Percentiles rank a stretch among this genome's conserved stretches.
Evolutionary conservation across 2,888 invertebrate species (phyloP).

Genomic region (Tetanocera ferruginea): DNA sequence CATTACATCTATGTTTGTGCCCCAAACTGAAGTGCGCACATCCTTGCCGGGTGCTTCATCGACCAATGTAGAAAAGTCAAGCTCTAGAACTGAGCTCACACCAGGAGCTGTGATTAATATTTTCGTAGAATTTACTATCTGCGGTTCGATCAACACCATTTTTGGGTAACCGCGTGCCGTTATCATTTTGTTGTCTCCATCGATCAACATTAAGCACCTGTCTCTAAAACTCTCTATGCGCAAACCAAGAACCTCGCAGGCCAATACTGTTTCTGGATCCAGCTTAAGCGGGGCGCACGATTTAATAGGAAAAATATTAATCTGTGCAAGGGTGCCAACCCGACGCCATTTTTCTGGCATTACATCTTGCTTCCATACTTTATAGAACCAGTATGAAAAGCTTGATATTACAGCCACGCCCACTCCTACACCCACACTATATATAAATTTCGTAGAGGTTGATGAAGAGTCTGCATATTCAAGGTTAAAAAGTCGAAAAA

Average conservation of each 20-base stretch:
- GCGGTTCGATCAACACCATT: constrained; percentile 58
- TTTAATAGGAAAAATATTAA: constrained; percentile 64
- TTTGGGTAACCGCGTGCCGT: constrained; percentile 64
- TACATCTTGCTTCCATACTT: constrained; percentile 55
- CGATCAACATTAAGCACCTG: constrained; percentile 65
- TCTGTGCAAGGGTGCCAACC: constrained; percentile 58
- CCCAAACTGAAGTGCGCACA: constrained; percentile 73
- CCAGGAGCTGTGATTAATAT: constrained; percentile 73
- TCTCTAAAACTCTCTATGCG: constrained; percentile 57
- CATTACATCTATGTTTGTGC: constrained; percentile 73
- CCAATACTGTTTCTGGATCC: constrained; percentile 47
- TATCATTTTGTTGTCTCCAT: constrained; percentile 58
- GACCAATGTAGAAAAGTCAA: constrained; percentile 67
- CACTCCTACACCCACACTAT: constrained; percentile 51
- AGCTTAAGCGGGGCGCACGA: constrained; percentile 60
- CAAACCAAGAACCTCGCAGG: constrained; percentile 61
- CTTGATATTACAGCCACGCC: constrained; percentile 55
- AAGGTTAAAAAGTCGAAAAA: background rate
- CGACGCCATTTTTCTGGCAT: constrained; percentile 65
- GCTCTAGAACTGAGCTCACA: constrained; percentile 71
- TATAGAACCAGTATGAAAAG: constrained; percentile 56
- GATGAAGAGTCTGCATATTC: background rate
- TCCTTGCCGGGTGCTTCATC: constrained; percentile 53
- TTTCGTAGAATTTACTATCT: constrained; percentile 65
- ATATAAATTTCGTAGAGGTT: background rate